Percentiles rank a stretch among this genome's conserved stretches.
phyloP scores from a whole-genome alignment of 2,113 vertebrate species.

The Ellobius talpinus region DNA sequence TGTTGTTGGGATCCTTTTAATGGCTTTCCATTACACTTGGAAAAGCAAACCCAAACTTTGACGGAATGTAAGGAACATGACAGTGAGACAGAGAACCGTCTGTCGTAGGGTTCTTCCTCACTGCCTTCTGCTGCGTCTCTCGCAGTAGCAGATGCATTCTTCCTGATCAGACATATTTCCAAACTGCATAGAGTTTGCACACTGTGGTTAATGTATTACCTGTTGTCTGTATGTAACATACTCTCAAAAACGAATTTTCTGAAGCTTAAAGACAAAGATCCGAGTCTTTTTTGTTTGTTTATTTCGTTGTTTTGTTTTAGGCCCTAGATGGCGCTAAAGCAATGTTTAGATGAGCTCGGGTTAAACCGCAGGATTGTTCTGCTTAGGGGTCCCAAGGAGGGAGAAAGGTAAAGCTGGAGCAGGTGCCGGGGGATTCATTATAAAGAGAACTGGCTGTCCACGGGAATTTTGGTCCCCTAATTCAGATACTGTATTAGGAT shows the following conservation, averaged over 20 bases:
- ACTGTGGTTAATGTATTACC: not conserved
- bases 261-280: not conserved
- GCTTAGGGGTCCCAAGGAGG: not conserved
- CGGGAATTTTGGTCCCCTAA: not conserved
- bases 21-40: conserved; percentile 25
- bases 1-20: not conserved
- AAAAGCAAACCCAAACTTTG: not conserved
- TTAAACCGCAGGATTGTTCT: not conserved
- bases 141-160: not conserved
- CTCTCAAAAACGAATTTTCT: not conserved
- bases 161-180: not conserved
- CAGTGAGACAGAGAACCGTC: not conserved
- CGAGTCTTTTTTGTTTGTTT: not conserved
- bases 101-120: not conserved
- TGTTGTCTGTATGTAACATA: not conserved
- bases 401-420: not conserved
- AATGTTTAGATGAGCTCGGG: not conserved
- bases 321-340: conserved; percentile 10
- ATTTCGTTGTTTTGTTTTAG: not conserved
- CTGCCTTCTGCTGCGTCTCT: not conserved
- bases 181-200: not conserved
- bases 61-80: not conserved
- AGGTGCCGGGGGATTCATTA: not conserved
- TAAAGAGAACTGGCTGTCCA: not conserved
- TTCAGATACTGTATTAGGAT: not conserved